Evolutionary conservation across 2,797 vertebrate genomes (phyloP).

Genomic region (Prionace glauca): DNA sequence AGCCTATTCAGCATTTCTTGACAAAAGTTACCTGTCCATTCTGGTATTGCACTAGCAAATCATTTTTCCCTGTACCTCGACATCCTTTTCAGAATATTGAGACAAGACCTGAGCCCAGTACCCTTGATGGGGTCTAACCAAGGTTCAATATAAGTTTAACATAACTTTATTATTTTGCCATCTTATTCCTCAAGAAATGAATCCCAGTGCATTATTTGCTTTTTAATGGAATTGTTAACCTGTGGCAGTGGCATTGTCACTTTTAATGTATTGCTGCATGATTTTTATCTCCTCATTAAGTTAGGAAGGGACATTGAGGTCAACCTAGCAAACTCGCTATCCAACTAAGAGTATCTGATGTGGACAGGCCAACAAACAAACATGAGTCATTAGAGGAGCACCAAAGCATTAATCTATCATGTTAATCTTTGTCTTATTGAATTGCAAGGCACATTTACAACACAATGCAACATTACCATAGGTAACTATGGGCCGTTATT

Average conservation of each 20-base stretch:
- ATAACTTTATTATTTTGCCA: not conserved
- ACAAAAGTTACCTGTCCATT: not conserved
- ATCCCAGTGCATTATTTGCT: not conserved
- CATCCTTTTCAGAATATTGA: not conserved
- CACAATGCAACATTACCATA: not conserved
- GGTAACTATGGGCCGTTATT: not conserved
- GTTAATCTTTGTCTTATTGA: constrained; percentile 29
- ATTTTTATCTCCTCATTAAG: constrained; percentile 17
- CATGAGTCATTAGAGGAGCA: not conserved
- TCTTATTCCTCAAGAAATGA: not conserved
- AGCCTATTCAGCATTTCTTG: not conserved
- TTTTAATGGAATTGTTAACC: not conserved
- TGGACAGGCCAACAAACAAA: constrained; percentile 3
- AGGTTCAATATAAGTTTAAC: not conserved
- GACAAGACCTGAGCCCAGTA: not conserved
- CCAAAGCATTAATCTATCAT: not conserved
- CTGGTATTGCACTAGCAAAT: not conserved
- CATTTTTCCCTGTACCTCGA: not conserved
- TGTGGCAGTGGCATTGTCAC: not conserved
- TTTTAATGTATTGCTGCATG: not conserved
- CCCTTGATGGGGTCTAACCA: not conserved
- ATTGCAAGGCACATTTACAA: constrained; percentile 12
- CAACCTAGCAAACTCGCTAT: not conserved
- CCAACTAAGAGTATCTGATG: not conserved
- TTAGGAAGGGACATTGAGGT: too few relatives aligned